These are phyloP conservation scores for Larimichthys crocea DNA, from an alignment of 2,113 vertebrate species.

Conservation along the genomic window DNA sequence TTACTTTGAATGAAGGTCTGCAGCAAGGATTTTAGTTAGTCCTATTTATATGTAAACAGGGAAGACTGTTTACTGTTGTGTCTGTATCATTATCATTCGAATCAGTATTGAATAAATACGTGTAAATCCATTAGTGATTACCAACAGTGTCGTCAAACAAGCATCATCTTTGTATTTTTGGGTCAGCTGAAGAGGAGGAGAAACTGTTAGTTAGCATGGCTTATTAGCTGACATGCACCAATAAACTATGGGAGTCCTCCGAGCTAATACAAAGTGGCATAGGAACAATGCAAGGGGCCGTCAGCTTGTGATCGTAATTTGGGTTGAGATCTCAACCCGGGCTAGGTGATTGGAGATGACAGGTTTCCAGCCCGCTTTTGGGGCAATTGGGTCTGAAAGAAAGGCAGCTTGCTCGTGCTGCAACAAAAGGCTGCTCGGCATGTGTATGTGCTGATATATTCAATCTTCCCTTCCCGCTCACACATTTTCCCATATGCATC, in stretches of 20 bases:
- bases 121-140: neutral
- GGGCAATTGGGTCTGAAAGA: constrained; percentile 51
- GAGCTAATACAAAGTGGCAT: constrained; percentile 53
- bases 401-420: constrained; percentile 30
- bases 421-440: constrained; percentile 51
- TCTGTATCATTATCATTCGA: neutral
- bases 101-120: neutral
- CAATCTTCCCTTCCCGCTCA: constrained; percentile 3
- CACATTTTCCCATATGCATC: neutral
- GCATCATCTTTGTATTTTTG: neutral
- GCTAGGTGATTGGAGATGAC: constrained; percentile 85
- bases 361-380: constrained; percentile 82
- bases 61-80: neutral
- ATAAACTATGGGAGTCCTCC: constrained; percentile 4
- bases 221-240: constrained; percentile 18
- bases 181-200: neutral
- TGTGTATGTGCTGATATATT: constrained; percentile 17
- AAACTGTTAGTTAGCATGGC: neutral
- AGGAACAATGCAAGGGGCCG: constrained; percentile 57
- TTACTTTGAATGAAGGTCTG: neutral
- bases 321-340: constrained; percentile 82
- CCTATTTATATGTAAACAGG: neutral
- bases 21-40: neutral
- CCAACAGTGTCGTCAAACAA: neutral
- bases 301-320: constrained; percentile 75